These are phyloP conservation scores for Euplexia lucipara DNA, from an alignment of 2,888 invertebrate genomes.

Conservation along the genomic window DNA sequence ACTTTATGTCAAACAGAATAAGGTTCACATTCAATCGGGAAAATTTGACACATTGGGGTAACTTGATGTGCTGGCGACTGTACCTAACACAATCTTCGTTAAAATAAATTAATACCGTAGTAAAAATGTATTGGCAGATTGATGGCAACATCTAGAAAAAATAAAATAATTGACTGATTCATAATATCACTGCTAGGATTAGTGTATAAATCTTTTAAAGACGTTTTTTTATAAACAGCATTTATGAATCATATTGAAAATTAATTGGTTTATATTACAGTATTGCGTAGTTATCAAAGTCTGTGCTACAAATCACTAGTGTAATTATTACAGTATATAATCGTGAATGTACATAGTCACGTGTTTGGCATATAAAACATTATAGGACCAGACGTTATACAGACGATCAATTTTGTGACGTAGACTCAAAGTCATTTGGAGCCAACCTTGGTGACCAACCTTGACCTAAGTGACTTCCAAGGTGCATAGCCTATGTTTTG, in stretches of 20 bases:
- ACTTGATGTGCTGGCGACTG: no score
- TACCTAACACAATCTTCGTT: constrained; percentile 7
- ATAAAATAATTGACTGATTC: not conserved
- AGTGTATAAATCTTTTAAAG: constrained; percentile 13
- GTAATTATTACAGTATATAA: constrained; percentile 42
- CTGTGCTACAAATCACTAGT: constrained; percentile 31
- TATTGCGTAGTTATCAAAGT: constrained; percentile 56
- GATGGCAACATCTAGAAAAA: constrained; percentile 4
- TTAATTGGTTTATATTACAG: constrained; percentile 38
- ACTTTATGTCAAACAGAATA: no score
- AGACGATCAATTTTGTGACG: constrained; percentile 72
- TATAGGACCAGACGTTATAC: constrained; percentile 67
- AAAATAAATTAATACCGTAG: constrained; percentile 1
- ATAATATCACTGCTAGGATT: constrained; percentile 2
- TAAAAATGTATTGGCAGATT: not conserved
- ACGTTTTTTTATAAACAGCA: constrained; percentile 2
- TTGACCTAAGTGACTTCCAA: constrained; percentile 41
- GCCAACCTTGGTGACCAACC: constrained; percentile 44
- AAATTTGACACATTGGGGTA: no score
- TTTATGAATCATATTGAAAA: constrained; percentile 17
- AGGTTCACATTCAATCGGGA: no score
- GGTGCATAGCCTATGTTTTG: constrained; percentile 21
- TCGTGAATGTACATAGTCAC: constrained; percentile 46
- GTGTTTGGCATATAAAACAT: constrained; percentile 54
- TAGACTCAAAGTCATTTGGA: constrained; percentile 32